Evolutionary conservation across 1,140 invertebrate species (phyloP).

Genomic region (Stenopsyche tienmushanensis): DNA sequence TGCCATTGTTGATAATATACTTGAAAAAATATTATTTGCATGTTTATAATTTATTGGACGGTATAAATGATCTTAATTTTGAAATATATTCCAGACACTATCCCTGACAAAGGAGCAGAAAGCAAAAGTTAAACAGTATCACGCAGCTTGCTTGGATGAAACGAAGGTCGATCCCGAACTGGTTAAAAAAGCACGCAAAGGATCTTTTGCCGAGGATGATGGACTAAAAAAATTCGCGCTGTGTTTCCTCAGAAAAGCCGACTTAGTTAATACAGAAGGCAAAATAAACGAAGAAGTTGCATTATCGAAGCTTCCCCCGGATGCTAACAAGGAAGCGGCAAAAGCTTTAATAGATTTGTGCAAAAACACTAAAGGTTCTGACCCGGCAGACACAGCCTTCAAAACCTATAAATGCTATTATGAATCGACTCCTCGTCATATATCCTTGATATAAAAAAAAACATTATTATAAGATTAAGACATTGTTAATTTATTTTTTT

Average conservation of each 20-base stretch:
- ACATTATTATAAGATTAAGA: background rate
- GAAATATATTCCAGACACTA: slow-evolving; percentile 16
- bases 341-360: slow-evolving; percentile 43
- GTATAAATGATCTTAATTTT: background rate
- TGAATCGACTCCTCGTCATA: slow-evolving; percentile 44
- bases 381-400: slow-evolving; percentile 51
- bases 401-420: slow-evolving; percentile 56
- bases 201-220: slow-evolving; percentile 44
- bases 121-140: slow-evolving; percentile 36
- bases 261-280: slow-evolving; percentile 44
- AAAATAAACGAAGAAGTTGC: slow-evolving; percentile 45
- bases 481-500: background rate
- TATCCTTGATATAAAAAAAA: slow-evolving; percentile 28
- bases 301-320: slow-evolving; percentile 44
- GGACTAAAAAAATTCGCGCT: slow-evolving; percentile 45
- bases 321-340: slow-evolving; percentile 43
- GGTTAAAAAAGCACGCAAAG: slow-evolving; percentile 45
- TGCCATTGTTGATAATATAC: too few species aligned
- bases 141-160: slow-evolving; percentile 43
- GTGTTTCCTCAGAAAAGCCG: slow-evolving; percentile 46
- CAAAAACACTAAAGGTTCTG: slow-evolving; percentile 43
- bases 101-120: slow-evolving; percentile 35
- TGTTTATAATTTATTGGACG: too few species aligned
- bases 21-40: too few species aligned
- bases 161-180: slow-evolving; percentile 44